Evolutionary conservation across 2,888 invertebrate genomes (phyloP).

Genomic region (Hypselothyrea guttata): DNA sequence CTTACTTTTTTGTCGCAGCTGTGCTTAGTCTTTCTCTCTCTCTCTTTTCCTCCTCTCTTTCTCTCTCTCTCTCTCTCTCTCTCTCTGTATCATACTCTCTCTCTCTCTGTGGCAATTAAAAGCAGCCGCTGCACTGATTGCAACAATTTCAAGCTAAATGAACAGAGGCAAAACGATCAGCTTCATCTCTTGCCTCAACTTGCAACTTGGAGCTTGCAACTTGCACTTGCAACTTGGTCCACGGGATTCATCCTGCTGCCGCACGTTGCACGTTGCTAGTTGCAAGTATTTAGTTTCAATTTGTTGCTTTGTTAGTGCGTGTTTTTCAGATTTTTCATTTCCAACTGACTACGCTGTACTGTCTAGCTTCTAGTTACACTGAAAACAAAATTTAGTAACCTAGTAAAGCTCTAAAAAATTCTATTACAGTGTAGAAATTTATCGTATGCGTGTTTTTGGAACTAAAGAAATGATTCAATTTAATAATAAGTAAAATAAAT

Average conservation of each 20-base stretch:
- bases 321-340: constrained; percentile 68
- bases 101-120: constrained; percentile 57
- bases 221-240: constrained; percentile 9
- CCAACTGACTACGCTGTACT: constrained; percentile 15
- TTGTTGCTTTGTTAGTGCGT: constrained; percentile 80
- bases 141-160: constrained; percentile 77
- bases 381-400: too few relatives aligned
- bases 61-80: constrained; percentile 1
- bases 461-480: too few relatives aligned
- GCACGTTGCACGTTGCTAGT: constrained; percentile 24
- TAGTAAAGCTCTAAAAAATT: too few relatives aligned
- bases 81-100: constrained; percentile 6
- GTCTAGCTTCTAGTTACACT: not conserved
- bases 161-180: constrained; percentile 57
- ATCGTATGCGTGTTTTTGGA: too few relatives aligned
- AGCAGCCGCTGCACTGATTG: constrained; percentile 72
- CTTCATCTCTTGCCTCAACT: constrained; percentile 33
- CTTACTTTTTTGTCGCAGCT: constrained; percentile 54
- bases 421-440: too few relatives aligned
- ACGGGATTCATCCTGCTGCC: constrained; percentile 33
- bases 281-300: constrained; percentile 81
- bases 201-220: constrained; percentile 12
- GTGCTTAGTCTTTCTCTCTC: constrained; percentile 6
- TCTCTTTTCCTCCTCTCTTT: constrained; percentile 7
- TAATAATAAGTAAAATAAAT: too few relatives aligned